Evolutionary conservation across 1,140 invertebrate species (phyloP).

Genomic region (Sinella curviseta): DNA sequence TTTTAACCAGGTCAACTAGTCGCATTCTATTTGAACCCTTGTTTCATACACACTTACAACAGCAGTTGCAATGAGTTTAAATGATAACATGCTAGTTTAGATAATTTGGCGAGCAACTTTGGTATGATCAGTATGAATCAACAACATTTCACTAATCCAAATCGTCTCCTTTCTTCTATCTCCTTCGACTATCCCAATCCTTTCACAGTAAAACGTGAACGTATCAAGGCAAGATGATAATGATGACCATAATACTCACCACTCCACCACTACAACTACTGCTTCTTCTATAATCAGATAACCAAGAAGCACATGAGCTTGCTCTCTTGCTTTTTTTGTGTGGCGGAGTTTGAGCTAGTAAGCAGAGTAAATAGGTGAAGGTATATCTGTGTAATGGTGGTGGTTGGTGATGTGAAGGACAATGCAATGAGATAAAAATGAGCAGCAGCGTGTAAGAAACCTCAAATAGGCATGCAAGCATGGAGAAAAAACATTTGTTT

Average conservation of each 20-base stretch:
- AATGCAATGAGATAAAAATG: not conserved
- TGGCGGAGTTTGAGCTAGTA: too few species aligned
- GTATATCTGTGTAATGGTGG: not conserved
- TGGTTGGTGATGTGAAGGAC: slow-evolving; percentile 5
- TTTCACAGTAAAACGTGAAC: not conserved
- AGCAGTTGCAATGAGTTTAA: not conserved
- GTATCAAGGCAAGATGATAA: too few species aligned
- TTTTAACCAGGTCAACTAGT: not conserved
- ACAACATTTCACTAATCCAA: not conserved
- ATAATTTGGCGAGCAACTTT: slow-evolving; percentile 11
- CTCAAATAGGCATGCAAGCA: not conserved
- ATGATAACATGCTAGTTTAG: not conserved
- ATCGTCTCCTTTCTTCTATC: not conserved
- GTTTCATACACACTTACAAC: too few species aligned
- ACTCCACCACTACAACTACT: not conserved
- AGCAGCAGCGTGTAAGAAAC: not conserved
- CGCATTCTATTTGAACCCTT: too few species aligned
- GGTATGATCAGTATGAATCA: not conserved
- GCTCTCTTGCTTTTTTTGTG: too few species aligned
- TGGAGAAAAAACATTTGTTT: slow-evolving; percentile 3
- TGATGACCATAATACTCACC: too few species aligned
- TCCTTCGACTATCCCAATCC: not conserved
- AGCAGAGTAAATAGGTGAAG: not conserved
- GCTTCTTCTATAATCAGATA: not conserved
- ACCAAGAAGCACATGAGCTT: not conserved